A percentile compares a stretch with the other conserved stretches of the same genome.
Conservation (phyloP, 2,888 invertebrate genomes). For the Tipula confusa region DNA sequence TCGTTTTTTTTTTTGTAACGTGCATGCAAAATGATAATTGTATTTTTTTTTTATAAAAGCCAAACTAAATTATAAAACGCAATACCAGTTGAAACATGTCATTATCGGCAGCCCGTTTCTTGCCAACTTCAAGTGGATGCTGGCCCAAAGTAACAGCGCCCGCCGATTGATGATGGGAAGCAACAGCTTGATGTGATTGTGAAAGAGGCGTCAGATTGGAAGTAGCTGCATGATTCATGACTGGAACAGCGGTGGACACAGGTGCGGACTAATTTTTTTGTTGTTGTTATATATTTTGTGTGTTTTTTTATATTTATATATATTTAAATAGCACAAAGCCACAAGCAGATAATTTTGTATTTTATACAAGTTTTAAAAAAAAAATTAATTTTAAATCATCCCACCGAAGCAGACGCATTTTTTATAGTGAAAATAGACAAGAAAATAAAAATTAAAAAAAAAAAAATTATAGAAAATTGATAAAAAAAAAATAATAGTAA, state of each 20-base stretch:
- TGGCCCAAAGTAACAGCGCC: conserved; percentile 53
- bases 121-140: conserved; percentile 80
- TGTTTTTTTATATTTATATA: conserved; percentile 32
- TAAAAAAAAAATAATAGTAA: conserved; percentile 13
- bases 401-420: conserved; percentile 45
- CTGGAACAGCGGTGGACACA: conserved; percentile 41
- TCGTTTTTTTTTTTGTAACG: background rate
- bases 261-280: conserved; percentile 43
- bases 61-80: conserved; percentile 30
- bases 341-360: conserved; percentile 31
- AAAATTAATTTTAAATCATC: conserved; percentile 39
- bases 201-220: conserved; percentile 46
- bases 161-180: conserved; percentile 53
- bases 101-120: conserved; percentile 90
- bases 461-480: conserved; percentile 21
- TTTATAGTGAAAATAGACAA: conserved; percentile 29
- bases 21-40: background rate
- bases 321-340: conserved; percentile 26
- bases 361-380: conserved; percentile 21
- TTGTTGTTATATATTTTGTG: conserved; percentile 34
- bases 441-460: background rate
- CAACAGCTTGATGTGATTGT: conserved; percentile 53
- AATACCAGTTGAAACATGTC: conserved; percentile 89
- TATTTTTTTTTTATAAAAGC: background rate
- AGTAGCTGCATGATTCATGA: conserved; percentile 43